Evolutionary conservation across 2,113 vertebrate species (phyloP), one percentile per base, ranked within the genome.

Genomic region (Erythrocercus mccallii): DNA sequence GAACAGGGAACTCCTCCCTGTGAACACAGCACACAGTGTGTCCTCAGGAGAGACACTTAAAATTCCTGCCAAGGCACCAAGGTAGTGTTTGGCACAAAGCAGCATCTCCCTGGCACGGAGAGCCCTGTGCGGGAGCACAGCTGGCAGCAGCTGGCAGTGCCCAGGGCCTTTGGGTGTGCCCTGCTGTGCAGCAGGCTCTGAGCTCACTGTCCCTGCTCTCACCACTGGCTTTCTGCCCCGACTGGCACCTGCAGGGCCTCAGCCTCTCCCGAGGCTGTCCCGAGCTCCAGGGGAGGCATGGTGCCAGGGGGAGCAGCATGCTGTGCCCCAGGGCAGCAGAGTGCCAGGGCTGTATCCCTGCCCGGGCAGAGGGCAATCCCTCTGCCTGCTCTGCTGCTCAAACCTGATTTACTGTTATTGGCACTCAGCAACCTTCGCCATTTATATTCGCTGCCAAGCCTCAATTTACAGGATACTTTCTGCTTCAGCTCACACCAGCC

Each of bases 391-490:
- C 50, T 9, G 48, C 72, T 45, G 35, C 88, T 77, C 30, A 22
- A 81, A 44, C 88, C 88, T 85, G 87, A 92, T 92, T 93, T 83
- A 81, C 83, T 64, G 76, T 38, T 54, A 90, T 45, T 94, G 94
- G 95, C 94, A 78, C 53, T 10, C 86, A 88, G 92, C 90, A 95
- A 74, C 88, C 92, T 84, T 37, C 72, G 73, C 93, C 93, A 69
- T 97, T 95, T 77, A 80, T 92, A 95, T 91, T 95, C 86, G 30
- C 27, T 54, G 94, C 91, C 96, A 95, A 92, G 78, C 86, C 94
- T 77, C 95, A 91, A 95, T 97, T 96, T 96, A 96, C 68, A 85
- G 86, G 45, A 91, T 33, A 58, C 61, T 89, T 88, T 96, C 91
- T 74, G 91, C 92, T 93, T 90, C 89, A 86, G 83, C 93, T 95